Evolutionary conservation across 2,797 vertebrate species (phyloP).

Genomic region (Pangasius macronema): DNA sequence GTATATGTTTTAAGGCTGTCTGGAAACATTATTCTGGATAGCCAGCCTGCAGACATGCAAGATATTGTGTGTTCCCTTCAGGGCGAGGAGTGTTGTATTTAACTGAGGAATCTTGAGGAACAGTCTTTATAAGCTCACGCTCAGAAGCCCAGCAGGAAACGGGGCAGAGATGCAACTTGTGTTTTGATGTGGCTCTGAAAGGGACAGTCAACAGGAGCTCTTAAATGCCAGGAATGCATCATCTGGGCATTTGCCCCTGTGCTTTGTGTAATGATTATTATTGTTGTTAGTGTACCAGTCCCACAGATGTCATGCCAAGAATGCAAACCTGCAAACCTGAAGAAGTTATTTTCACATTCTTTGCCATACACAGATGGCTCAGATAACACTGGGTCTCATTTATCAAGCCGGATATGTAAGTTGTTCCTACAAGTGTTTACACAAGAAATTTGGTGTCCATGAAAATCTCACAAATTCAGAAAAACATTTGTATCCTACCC

Average conservation of each 20-base stretch:
- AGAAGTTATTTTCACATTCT: constrained; percentile 39
- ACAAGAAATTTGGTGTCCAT: not conserved
- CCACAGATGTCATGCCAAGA: constrained; percentile 16
- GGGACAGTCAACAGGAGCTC: constrained; percentile 33
- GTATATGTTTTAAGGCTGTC: constrained; percentile 5
- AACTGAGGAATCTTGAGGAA: constrained; percentile 40
- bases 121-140: constrained; percentile 34
- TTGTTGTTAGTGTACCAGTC: constrained; percentile 25
- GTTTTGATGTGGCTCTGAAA: constrained; percentile 57
- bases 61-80: constrained; percentile 41
- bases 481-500: not conserved
- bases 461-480: not conserved
- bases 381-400: not conserved
- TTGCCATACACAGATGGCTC: not conserved
- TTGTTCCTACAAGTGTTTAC: not conserved
- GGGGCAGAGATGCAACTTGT: not conserved
- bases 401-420: not conserved
- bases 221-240: constrained; percentile 51
- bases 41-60: constrained; percentile 29
- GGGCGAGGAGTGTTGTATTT: constrained; percentile 47
- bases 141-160: constrained; percentile 40
- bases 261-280: constrained; percentile 30
- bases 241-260: constrained; percentile 11
- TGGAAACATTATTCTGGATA: constrained; percentile 33
- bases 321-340: constrained; percentile 32